A percentile compares a stretch with the other conserved stretches of the same genome.
Evolutionary conservation across 2,888 invertebrate genomes (phyloP).

Genomic region (Drosophila aldrichi): DNA sequence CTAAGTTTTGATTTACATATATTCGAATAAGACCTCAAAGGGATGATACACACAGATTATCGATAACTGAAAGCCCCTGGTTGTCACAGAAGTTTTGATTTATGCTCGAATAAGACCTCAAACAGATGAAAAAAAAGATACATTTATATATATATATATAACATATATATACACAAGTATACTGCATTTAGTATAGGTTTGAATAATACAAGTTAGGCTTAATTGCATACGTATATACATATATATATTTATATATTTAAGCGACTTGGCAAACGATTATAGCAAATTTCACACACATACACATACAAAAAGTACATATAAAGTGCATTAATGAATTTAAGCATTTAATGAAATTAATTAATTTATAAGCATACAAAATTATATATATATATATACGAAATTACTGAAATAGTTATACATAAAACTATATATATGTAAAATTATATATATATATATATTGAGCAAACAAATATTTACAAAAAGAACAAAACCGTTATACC

Average conservation of each 20-base stretch:
- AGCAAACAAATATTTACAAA: constrained; percentile 50
- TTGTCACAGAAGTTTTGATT: constrained; percentile 30
- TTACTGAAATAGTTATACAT: constrained; percentile 43
- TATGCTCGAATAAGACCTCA: constrained; percentile 67
- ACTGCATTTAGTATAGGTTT: constrained; percentile 72
- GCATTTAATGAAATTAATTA: constrained; percentile 80
- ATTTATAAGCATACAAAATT: constrained; percentile 72
- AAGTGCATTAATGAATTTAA: constrained; percentile 85
- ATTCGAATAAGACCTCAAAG: constrained; percentile 66
- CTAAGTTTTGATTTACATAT: constrained; percentile 45
- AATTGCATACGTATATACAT: constrained; percentile 41
- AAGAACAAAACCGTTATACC: background rate
- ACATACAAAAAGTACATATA: constrained; percentile 83
- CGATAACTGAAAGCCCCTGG: background rate
- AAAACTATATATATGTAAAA: constrained; percentile 23
- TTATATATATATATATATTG: constrained; percentile 27
- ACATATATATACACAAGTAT: constrained; percentile 71
- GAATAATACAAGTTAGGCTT: constrained; percentile 28
- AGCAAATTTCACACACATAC: constrained; percentile 70
- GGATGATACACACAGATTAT: background rate
- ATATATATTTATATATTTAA: constrained; percentile 58
- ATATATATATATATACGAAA: constrained; percentile 48
- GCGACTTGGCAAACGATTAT: constrained; percentile 52
- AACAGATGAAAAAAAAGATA: constrained; percentile 9
- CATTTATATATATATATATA: constrained; percentile 2